Percentiles rank a stretch among this genome's conserved stretches.
phyloP scores from a whole-genome alignment of 2,888 invertebrate species.

The Disparrhopalites patrizii region DNA sequence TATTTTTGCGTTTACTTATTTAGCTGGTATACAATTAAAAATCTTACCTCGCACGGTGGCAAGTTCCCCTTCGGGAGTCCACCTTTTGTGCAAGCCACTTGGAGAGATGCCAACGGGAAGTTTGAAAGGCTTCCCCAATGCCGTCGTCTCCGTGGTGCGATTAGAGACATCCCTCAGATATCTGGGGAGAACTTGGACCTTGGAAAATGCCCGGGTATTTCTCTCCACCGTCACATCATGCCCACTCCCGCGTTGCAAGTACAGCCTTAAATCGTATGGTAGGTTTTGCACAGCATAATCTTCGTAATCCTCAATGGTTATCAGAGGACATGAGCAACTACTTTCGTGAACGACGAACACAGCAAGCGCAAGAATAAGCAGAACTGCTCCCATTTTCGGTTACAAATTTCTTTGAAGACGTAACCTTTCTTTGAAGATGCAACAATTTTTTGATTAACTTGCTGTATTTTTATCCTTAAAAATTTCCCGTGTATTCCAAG shows the following conservation, averaged over 20 bases:
- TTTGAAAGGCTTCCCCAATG: constrained; percentile 63
- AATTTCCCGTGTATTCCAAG: no score
- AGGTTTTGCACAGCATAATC: background rate
- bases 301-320: constrained; percentile 20
- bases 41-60: constrained; percentile 64
- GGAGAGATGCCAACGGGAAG: constrained; percentile 80
- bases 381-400: no score
- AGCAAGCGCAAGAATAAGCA: no score
- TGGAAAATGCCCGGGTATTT: constrained; percentile 5
- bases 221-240: background rate
- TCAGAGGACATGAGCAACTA: background rate
- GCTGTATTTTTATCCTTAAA: no score
- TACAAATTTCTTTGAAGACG: no score
- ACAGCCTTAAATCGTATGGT: background rate
- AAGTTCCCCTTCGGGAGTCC: constrained; percentile 80
- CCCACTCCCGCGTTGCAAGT: constrained; percentile 3
- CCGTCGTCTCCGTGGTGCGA: constrained; percentile 60
- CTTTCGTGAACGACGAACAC: no score
- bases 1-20: no score
- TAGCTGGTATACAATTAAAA: no score
- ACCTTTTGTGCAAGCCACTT: constrained; percentile 86
- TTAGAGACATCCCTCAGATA: constrained; percentile 68
- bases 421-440: no score
- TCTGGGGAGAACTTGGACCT: constrained; percentile 57
- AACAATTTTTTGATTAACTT: no score